Evolutionary conservation across 2,888 invertebrate species (phyloP).

Genomic region (Calliopum simillimum): DNA sequence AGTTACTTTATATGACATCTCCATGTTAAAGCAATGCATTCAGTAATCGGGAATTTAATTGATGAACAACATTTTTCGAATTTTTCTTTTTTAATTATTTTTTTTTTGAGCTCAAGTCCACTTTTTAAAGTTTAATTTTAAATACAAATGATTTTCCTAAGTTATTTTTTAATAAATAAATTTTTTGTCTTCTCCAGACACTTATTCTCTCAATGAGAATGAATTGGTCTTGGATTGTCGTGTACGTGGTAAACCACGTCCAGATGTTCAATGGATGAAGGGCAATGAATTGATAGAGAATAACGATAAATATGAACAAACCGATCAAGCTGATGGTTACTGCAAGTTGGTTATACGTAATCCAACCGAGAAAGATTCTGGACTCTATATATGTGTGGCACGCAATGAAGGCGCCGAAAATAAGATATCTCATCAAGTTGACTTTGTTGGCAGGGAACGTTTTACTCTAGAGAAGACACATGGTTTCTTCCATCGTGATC

Average conservation of each 20-base stretch:
- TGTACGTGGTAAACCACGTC: conserved; percentile 79
- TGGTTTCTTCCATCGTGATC: conserved; percentile 67
- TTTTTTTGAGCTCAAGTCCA: no score
- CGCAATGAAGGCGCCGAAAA: conserved; percentile 79
- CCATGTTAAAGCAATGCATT: no score
- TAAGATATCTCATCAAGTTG: conserved; percentile 79
- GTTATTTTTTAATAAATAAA: no score
- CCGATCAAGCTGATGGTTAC: conserved; percentile 79
- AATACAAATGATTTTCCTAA: no score
- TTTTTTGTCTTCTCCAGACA: conserved; percentile 69
- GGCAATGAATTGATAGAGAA: conserved; percentile 72
- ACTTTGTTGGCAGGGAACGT: conserved; percentile 71
- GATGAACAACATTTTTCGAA: no score
- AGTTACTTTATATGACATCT: no score
- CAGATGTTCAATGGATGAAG: conserved; percentile 82
- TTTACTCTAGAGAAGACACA: conserved; percentile 67
- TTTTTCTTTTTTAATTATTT: no score
- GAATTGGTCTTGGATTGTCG: conserved; percentile 83
- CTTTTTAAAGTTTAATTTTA: no score
- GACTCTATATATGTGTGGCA: conserved; percentile 81
- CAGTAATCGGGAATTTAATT: no score
- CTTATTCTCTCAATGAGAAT: conserved; percentile 78
- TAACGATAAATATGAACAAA: conserved; percentile 73
- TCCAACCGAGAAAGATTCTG: conserved; percentile 78
- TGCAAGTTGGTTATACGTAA: conserved; percentile 76